Evolutionary conservation across 1,140 invertebrate species (phyloP), one percentile per base, ranked within the genome.

Genomic region (Solen grandis): DNA sequence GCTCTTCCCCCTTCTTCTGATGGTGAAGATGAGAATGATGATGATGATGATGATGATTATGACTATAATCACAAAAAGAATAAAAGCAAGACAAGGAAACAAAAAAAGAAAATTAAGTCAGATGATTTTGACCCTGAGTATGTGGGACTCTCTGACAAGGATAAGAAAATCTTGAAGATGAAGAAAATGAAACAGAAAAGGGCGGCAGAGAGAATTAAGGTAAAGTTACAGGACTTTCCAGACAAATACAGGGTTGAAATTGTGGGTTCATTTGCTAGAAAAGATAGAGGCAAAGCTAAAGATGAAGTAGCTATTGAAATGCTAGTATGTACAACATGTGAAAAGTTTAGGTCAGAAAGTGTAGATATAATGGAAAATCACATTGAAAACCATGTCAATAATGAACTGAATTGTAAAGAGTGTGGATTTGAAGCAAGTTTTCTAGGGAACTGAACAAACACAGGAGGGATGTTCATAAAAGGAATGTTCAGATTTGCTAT

Each of bases 311-410:
- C 3, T 19, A 22, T n/a, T 27, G 8, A 5, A 16, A 16, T 69
- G 19, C 31, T 29, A 22, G 25, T n/a, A 14, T 69, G 41, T 22
- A 31, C 41, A 22, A 2, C 29, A 14, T 52, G 66, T 27, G 22
- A 52, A n/a, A 46, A 69, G 5, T 69, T 33, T 69, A 69, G 3
- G 3, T 19, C 19, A 35, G 22, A 25, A 69, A 25, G 22, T 10
- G 13, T 14, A 69, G 41, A 52, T n/a, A 36, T 33, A 52, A 50
- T 69, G 13, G 41, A 69, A 54, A 55, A 27, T 1, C 68, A 70
- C 36, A 29, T 70, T 27, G 68, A 65, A 65, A 65, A 65, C 41
- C 62, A 65, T 38, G 5, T 65, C 3, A 65, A 65, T 65, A 36
- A 36, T 5, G 29, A 36, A 38, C 62, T 65, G 16, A 25, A 35